Conservation (phyloP, 1,140 invertebrate species). For the Triops cancriformis region DNA sequence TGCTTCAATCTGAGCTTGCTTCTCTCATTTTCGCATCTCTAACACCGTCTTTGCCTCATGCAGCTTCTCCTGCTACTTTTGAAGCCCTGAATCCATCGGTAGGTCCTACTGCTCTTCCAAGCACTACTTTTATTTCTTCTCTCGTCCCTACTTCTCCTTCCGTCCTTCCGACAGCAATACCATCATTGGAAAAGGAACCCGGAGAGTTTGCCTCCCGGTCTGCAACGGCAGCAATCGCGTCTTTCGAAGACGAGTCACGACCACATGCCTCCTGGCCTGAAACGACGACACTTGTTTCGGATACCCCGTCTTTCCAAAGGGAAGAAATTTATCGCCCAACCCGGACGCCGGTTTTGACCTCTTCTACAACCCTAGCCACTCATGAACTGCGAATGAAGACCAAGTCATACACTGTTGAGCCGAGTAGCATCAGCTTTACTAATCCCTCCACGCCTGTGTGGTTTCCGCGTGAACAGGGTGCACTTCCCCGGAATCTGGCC, state of each 20-base stretch:
- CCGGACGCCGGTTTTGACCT: not conserved
- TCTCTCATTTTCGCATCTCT: not conserved
- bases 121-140: not conserved
- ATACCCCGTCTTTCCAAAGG: not conserved
- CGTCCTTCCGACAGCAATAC: not conserved
- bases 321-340: not conserved
- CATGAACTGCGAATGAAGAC: not conserved
- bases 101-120: not conserved
- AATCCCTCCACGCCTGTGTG: not conserved
- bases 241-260: not conserved
- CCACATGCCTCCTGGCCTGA: not conserved
- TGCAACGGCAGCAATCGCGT: no score
- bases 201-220: no score
- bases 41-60: not conserved
- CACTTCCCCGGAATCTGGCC: not conserved
- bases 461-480: not conserved
- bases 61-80: not conserved
- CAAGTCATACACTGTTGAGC: not conserved
- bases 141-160: not conserved
- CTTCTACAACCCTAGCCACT: not conserved
- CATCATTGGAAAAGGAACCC: not conserved
- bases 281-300: constrained; percentile 1
- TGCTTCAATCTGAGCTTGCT: not conserved
- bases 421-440: not conserved
- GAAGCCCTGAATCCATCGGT: not conserved